Evolutionary conservation across 1,140 invertebrate genomes (phyloP), one percentile per base, ranked within the genome.

Genomic region (Drosophila orena): DNA sequence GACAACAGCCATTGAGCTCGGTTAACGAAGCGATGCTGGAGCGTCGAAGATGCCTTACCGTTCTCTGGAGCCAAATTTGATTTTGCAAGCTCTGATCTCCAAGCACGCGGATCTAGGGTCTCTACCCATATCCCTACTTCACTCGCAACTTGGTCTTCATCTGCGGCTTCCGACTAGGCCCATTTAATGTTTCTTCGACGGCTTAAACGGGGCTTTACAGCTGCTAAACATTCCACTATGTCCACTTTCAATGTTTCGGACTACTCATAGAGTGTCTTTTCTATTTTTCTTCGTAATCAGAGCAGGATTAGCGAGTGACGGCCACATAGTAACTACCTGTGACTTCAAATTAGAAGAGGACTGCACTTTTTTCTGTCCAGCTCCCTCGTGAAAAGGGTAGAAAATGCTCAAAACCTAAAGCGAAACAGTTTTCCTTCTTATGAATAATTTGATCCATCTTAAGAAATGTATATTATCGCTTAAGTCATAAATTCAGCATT

Each of bases 401-500:
- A 10, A 37, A 46, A 20, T 37, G 15, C 11, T 24, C 4, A 4
- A 38, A 47, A 49, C 15, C 38, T 17, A 27, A 40, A 60, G 42
- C 15, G 7, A 38, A 68, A 68, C 10, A 38, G 44, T 37, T 38
- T 30, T 64, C 15, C 42, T 22, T 37, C 44, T 47, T 7, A n/a
- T n/a, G 30, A 40, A 8, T 38, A 60, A 60, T 57, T 34, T 30
- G 24, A 74, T 77, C 50, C 40, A 55, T 62, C 58, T 52, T 58
- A 53, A 37, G 49, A 37, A 43, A 12, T 47, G 47, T 30, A 60
- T 81, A 84, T 77, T 90, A 91, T 91, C 90, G 79, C 49, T 73
- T 85, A 77, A 85, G 81, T 72, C 90, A 91, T 91, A 91, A 91
- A 91, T 91, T 88, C 90, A 81, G 81, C 80, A 83, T 83, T 91